Evolutionary conservation across 2,113 vertebrate species (phyloP).

Genomic region (Paracanthobrama guichenoti): DNA sequence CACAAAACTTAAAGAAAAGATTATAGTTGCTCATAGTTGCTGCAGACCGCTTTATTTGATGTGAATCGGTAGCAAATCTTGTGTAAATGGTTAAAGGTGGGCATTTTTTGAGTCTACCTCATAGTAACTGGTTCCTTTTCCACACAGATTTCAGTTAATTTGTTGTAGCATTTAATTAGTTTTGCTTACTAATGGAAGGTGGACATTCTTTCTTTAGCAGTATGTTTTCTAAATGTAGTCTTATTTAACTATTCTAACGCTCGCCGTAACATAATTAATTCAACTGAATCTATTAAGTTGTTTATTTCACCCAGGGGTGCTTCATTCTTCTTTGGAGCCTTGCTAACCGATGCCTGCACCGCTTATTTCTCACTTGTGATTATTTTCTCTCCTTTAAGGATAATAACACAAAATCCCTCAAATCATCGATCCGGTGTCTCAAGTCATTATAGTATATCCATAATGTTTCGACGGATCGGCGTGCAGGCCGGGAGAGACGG

Average conservation of each 20-base stretch:
- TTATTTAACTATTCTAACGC: neutral
- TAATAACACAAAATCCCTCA: conserved; percentile 66
- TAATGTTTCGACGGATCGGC: conserved; percentile 68
- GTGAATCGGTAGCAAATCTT: neutral
- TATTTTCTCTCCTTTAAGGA: conserved; percentile 70
- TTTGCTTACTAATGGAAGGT: neutral
- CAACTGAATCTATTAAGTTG: conserved; percentile 41
- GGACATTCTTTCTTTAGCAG: neutral
- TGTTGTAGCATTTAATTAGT: neutral
- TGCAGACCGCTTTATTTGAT: conserved; percentile 2
- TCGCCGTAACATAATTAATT: neutral
- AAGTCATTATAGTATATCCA: conserved; percentile 78
- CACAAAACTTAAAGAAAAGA: no score
- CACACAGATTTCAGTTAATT: neutral
- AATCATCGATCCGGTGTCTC: conserved; percentile 69
- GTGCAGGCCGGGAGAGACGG: conserved; percentile 63
- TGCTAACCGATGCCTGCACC: conserved; percentile 58
- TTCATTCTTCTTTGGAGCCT: conserved; percentile 3
- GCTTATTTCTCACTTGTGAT: conserved; percentile 64
- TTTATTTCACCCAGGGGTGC: conserved; percentile 45
- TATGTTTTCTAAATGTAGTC: conserved; percentile 2
- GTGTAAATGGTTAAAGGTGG: neutral
- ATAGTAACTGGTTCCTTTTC: neutral
- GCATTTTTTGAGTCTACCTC: neutral
- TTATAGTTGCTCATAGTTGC: no score